Conservation (phyloP, 2,113 vertebrate genomes). For the Leptodactylus fuscus region DNA sequence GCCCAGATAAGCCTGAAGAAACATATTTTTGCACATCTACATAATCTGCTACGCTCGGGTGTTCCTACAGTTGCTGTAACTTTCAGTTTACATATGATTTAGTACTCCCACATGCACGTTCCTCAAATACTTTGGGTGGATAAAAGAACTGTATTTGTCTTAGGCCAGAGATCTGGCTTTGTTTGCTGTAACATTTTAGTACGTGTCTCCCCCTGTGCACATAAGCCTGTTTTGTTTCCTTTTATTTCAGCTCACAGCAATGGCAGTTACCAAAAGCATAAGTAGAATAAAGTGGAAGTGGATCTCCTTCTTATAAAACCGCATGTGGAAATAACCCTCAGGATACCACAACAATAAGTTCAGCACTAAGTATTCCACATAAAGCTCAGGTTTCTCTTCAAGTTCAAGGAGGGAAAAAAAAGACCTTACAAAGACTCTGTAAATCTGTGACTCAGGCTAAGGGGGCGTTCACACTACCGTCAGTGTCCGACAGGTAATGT, state of each 20-base stretch:
- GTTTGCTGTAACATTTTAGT: constrained; percentile 4
- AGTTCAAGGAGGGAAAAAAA: too few relatives aligned
- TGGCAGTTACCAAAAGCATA: constrained; percentile 2
- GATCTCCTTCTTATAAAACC: neutral
- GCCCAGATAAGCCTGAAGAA: neutral
- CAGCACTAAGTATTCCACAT: too few relatives aligned
- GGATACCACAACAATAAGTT: too few relatives aligned
- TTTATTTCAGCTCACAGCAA: neutral
- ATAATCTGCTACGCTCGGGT: neutral
- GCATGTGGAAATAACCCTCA: neutral
- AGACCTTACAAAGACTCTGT: too few relatives aligned
- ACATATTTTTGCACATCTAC: neutral
- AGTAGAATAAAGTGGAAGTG: neutral
- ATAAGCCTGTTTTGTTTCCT: neutral
- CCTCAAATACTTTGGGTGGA: constrained; percentile 9
- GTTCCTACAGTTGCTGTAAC: neutral
- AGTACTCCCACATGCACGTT: neutral
- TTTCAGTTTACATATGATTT: neutral
- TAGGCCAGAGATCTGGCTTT: neutral
- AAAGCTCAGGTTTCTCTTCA: too few relatives aligned
- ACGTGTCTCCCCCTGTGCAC: neutral
- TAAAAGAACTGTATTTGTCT: neutral
- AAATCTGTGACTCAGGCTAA: too few relatives aligned
- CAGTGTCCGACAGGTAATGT: too few relatives aligned
- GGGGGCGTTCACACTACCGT: too few relatives aligned